phyloP scores from a whole-genome alignment of 2,113 vertebrate species.

The Panthera tigris region DNA sequence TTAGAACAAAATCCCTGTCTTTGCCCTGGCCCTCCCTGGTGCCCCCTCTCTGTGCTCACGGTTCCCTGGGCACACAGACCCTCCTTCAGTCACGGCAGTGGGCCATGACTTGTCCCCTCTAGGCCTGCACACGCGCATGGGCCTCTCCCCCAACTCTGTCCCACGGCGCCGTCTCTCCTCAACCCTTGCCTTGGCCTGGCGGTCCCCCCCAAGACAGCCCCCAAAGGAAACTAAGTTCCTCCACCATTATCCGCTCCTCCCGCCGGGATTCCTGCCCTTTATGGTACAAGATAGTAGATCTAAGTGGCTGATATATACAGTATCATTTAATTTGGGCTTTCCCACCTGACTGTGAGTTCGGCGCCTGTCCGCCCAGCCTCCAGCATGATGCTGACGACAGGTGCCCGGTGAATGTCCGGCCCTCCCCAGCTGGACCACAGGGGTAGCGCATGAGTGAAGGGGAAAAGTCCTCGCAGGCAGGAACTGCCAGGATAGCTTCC shows the following conservation, averaged over 20 bases:
- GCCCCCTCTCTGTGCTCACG: not conserved
- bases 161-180: too few species aligned
- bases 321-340: not conserved
- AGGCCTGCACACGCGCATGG: not conserved
- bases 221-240: not conserved
- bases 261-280: fast-evolving
- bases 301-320: fast-evolving
- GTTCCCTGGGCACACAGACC: fast-evolving
- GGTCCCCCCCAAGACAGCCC: not conserved
- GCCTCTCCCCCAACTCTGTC: not conserved
- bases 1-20: not conserved
- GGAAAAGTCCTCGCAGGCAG: fast-evolving
- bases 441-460: fast-evolving
- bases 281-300: fast-evolving
- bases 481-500: not conserved
- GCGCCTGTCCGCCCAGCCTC: not conserved
- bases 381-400: fast-evolving
- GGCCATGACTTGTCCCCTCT: too few species aligned
- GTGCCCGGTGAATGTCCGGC: not conserved
- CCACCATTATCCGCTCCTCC: fast-evolving
- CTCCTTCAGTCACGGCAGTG: fast-evolving
- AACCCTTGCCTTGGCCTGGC: not conserved
- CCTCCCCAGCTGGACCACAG: not conserved
- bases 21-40: fast-evolving
- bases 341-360: fast-evolving